phyloP scores from a whole-genome alignment of 2,888 invertebrate species.

The Pteria penguin region DNA sequence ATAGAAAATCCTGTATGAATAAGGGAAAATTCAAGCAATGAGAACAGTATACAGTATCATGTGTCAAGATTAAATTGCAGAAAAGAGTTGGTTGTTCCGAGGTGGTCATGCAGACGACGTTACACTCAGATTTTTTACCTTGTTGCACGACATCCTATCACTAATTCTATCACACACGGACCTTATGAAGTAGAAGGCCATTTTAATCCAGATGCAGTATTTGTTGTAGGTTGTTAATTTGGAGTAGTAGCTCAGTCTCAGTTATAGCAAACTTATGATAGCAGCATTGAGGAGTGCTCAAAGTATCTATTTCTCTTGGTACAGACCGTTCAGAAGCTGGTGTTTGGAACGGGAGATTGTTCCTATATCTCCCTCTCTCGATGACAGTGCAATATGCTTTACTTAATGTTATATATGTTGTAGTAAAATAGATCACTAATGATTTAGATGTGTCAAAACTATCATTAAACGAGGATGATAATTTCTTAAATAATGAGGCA shows the following conservation, averaged over 20 bases:
- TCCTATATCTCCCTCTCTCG: conserved; percentile 36
- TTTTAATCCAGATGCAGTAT: conserved; percentile 41
- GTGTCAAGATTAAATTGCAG: conserved; percentile 34
- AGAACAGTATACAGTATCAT: conserved; percentile 21
- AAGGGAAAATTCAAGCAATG: no score
- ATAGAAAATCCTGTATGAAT: no score
- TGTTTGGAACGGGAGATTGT: conserved; percentile 46
- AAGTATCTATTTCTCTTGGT: conserved; percentile 41
- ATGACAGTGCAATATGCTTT: no score
- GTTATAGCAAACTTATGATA: conserved; percentile 35
- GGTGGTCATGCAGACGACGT: conserved; percentile 41
- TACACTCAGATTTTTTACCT: conserved; percentile 18
- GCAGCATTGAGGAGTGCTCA: conserved; percentile 45
- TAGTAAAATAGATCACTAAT: no score
- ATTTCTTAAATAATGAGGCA: no score
- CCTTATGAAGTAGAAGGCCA: conserved; percentile 28
- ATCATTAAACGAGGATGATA: no score
- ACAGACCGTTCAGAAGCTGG: conserved; percentile 44
- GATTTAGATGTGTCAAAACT: no score
- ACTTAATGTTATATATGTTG: no score
- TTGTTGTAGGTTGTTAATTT: conserved; percentile 13
- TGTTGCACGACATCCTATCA: conserved; percentile 21
- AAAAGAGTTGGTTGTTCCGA: conserved; percentile 40
- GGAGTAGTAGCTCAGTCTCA: conserved; percentile 34
- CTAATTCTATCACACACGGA: neutral